phyloP scores from a whole-genome alignment of 1,140 invertebrate species.

The Lutraria rhynchaena region DNA sequence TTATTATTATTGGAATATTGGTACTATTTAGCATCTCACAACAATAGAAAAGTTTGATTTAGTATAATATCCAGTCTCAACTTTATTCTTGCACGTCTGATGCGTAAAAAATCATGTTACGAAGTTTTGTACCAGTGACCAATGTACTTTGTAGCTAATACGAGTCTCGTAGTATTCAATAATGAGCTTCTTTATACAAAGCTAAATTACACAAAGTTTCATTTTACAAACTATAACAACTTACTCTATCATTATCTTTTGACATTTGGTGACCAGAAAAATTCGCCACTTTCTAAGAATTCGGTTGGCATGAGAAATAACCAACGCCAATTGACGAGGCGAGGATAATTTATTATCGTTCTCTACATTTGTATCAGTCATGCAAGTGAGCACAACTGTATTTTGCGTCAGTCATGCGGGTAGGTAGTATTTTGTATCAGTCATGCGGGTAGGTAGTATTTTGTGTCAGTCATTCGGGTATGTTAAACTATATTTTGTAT shows the following conservation, averaged over 20 bases:
- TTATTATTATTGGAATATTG: too few species aligned
- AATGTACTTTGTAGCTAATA: too few species aligned
- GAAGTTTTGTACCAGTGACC: too few species aligned
- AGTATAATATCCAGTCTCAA: too few species aligned
- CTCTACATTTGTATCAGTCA: neutral
- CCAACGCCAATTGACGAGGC: neutral
- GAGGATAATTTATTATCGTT: neutral
- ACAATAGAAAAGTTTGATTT: too few species aligned
- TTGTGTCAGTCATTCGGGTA: neutral
- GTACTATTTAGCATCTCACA: too few species aligned
- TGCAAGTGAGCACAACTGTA: neutral
- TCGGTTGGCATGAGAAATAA: neutral
- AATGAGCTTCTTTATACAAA: too few species aligned
- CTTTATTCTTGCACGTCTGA: too few species aligned
- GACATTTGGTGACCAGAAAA: neutral
- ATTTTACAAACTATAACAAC: too few species aligned
- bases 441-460: neutral
- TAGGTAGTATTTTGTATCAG: neutral
- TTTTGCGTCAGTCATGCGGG: neutral
- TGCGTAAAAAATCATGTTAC: too few species aligned
- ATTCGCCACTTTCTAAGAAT: neutral
- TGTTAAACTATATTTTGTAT: neutral
- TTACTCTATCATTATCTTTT: neutral
- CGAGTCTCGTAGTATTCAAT: too few species aligned
- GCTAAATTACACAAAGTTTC: too few species aligned